Evolutionary conservation across 2,888 invertebrate genomes (phyloP), one percentile per base, ranked within the genome.

Genomic region (Eledona agricola): DNA sequence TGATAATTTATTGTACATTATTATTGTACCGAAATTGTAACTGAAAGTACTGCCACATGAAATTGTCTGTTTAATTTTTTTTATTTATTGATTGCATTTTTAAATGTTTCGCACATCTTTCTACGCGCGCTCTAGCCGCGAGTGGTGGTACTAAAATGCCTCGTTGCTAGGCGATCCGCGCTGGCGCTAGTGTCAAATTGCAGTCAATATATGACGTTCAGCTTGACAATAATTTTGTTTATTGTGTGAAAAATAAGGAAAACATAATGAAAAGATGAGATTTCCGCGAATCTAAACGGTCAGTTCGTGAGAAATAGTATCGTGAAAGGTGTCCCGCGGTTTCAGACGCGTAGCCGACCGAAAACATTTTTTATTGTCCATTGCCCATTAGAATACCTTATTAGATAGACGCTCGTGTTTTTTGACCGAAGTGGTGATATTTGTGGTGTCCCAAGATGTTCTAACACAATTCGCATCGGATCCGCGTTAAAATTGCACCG

Each of bases 171-270:
- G 22, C 4, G 15, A 19, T 42, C 45, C 60, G 55, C 11, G 15
- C 51, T 26, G 61, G 69, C 67, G 69, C 60, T 64, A 64, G 64
- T 65, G 61, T 65, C 60, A 63, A 42, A 53, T 59, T 64, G 64
- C 68, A 72, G 75, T 75, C 74, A 69, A 74, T 74, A 74, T 69
- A 70, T 67, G 68, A 68, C 67, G 63, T 64, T 67, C 62, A 59
- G 57, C 57, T 67, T 70, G 71, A 72, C 72, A 72, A 72, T 72
- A 72, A 72, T 71, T 64, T 66, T 72, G 72, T 73, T 72, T 74
- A 70, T 71, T 63, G 62, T 64, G 56, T 46, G 50, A 52, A 64
- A 64, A 67, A 65, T 56, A 51, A 47, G 51, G 49, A 23, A 54
- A 47, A 52, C 31, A 46, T 45, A 51, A 43, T 40, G 26, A 54